Evolutionary conservation across 2,797 vertebrate species (phyloP), one percentile per base, ranked within the genome.

Genomic region (Amblyopsis hoosieri): DNA sequence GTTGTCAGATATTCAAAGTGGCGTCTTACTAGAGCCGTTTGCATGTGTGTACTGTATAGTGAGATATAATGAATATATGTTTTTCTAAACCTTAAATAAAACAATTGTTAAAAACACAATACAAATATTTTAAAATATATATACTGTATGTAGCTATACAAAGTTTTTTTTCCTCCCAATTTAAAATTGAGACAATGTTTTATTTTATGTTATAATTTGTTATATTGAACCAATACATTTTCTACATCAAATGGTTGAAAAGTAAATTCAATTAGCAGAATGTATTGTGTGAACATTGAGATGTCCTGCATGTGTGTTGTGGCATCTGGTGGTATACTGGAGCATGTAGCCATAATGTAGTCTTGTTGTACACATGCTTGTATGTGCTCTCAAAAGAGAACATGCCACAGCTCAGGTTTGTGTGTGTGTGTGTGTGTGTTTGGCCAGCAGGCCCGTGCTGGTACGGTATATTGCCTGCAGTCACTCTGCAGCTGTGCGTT

Each of bases 361-460:
- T 2, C 33, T 37, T 9, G 33, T 37, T 37, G 58, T 71, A 76
- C 49, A 67, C 74, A 57, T 80, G 67, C 62, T 31, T 76, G 50
- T 66, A 29, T 64, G 58, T 76, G 71, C 73, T 70, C 73, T n/a
- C 10, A 45, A 42, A 7, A 42, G n/a, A 51, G 55, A 48, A 52
- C 55, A 49, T 69, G 52, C 57, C 8, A 54, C 15, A 50, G 47
- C 56, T 66, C 31, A 51, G 62, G 45, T 12, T 11, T 49, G 42
- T 37, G 54, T 55, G 11, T 29, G 53, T 54, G 57, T 67, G 51
- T 54, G 52, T 57, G 57, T 78, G 62, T 71, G 62, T 77, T 81
- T 86, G 68, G 79, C 85, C 91, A 89, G 88, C 93, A 93, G 93
- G 93, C 89, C 90, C 79, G 37, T 84, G 87, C 93, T 91, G 90